Base-by-base conservation (phyloP, 2,113 vertebrate genomes). In the Sinocyclocheilus anophthalmus region DNA sequence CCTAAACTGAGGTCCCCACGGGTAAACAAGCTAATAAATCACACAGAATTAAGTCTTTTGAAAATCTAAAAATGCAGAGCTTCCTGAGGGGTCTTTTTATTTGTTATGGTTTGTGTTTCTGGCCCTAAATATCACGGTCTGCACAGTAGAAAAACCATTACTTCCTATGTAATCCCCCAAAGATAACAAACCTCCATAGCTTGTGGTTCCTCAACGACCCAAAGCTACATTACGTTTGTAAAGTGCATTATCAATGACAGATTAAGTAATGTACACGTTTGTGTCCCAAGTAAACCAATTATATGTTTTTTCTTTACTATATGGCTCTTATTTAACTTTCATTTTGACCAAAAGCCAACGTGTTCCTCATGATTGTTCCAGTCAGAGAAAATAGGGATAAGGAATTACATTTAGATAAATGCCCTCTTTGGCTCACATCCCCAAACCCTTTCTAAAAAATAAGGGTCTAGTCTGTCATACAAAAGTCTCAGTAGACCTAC, bases 401-500 rank as follows among this genome's bases (percentile, higher is more conserved):
- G 11, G 30, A 39, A 18, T n/a, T 79, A 20, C 9, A 79, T 37
- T 20, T 79, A 48, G n/a, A 12, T 75, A 24, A 50, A 53, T 42
- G 70, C 10, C 61, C 26, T 69, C 22, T 63, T 79, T 72, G 76
- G 45, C 63, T 5, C 20, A 55, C 3, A 55, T 81, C 30, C 33
- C 18, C 42, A 72, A 55, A 79, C 75, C 39, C 5, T 45, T n/a
- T 86, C 30, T 70, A 79, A 57, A 67, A 70, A 50, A 33, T 26
- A 26, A 76, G 5, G 45, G 0, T 1, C 30, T 24, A 76, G 13
- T 76, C 30, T 59, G 18, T 79, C 20, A 16, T 55, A 1, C 33
- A 77, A 55, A 55, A 53, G 48, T 65, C 20, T 77, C 18, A 53
- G 48, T 57, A 22, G 86, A 45, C 81, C 89, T 69, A 14, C 26